Percentiles rank a stretch among this genome's conserved stretches.
phyloP scores from a whole-genome alignment of 2,888 invertebrate species.

The Yponomeuta plumbellus region DNA sequence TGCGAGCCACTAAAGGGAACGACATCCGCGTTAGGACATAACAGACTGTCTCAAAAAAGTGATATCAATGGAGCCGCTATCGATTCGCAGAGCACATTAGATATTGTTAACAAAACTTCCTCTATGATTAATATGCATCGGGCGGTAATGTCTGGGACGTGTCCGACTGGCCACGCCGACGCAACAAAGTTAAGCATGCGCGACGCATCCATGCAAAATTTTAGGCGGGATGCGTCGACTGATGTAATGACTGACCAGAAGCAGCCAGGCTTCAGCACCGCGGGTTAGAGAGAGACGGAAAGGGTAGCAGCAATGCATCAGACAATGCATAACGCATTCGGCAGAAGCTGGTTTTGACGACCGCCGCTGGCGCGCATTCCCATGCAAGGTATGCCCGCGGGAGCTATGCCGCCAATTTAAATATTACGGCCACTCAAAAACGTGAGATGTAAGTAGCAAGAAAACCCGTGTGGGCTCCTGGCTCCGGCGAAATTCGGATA shows the following conservation, averaged over 20 bases:
- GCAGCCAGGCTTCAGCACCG: constrained; percentile 46
- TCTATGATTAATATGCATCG: constrained; percentile 73
- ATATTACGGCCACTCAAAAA: constrained; percentile 74
- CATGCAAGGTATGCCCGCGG: constrained; percentile 72
- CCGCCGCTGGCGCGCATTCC: constrained; percentile 65
- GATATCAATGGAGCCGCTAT: constrained; percentile 62
- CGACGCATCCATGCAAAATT: constrained; percentile 74
- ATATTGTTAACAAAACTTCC: constrained; percentile 77
- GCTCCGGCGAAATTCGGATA: constrained; percentile 56
- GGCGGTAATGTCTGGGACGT: constrained; percentile 69
- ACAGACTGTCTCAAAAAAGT: constrained; percentile 26
- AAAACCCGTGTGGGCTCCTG: constrained; percentile 66
- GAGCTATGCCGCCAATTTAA: constrained; percentile 74
- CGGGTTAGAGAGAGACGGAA: constrained; percentile 62
- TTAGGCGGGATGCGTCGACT: constrained; percentile 73
- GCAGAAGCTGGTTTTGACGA: constrained; percentile 69
- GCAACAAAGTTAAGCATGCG: constrained; percentile 56
- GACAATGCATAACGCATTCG: constrained; percentile 66
- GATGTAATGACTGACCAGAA: constrained; percentile 57
- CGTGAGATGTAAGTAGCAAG: constrained; percentile 71
- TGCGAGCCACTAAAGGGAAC: background rate
- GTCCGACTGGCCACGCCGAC: constrained; percentile 38
- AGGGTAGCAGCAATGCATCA: constrained; percentile 48
- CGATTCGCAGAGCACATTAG: constrained; percentile 67
- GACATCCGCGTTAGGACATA: background rate